Evolutionary conservation across 2,888 invertebrate species (phyloP).

Genomic region (Oxyteleia sp.): DNA sequence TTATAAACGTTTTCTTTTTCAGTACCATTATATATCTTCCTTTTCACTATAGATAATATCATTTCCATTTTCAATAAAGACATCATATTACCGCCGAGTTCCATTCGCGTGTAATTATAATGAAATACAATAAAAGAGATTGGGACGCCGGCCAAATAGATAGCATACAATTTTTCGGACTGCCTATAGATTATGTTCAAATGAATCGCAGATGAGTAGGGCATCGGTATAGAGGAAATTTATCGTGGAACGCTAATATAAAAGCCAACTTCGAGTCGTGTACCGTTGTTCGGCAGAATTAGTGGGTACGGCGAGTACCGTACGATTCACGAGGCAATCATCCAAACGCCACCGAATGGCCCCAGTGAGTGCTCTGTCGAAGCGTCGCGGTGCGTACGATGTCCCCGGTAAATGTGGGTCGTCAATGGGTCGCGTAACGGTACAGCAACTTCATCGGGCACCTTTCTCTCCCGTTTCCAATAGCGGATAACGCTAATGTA

Average conservation of each 20-base stretch:
- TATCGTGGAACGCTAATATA: conserved; percentile 45
- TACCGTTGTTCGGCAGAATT: conserved; percentile 56
- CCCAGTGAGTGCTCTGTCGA: conserved; percentile 29
- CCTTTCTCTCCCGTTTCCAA: conserved; percentile 73
- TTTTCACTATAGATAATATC: too few relatives aligned
- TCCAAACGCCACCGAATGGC: conserved; percentile 67
- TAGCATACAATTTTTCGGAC: too few relatives aligned
- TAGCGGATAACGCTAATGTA: conserved; percentile 64
- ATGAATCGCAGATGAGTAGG: conserved; percentile 23
- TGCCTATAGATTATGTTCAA: too few relatives aligned
- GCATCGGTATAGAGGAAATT: conserved; percentile 11
- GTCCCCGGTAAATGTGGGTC: conserved; percentile 80
- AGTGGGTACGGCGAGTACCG: conserved; percentile 47
- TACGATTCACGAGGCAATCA: conserved; percentile 61
- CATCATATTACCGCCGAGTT: too few relatives aligned
- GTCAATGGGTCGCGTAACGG: conserved; percentile 86
- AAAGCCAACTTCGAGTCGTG: conserved; percentile 36
- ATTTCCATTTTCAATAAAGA: too few relatives aligned
- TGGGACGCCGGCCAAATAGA: too few relatives aligned
- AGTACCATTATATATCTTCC: too few relatives aligned
- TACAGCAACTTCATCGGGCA: conserved; percentile 74
- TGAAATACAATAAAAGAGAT: too few relatives aligned
- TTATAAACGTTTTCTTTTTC: too few relatives aligned
- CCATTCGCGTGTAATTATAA: too few relatives aligned
- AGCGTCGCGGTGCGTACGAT: conserved; percentile 65